Evolutionary conservation across 2,113 vertebrate species (phyloP), one percentile per base, ranked within the genome.

Genomic region (Sclerurus mexicanus): DNA sequence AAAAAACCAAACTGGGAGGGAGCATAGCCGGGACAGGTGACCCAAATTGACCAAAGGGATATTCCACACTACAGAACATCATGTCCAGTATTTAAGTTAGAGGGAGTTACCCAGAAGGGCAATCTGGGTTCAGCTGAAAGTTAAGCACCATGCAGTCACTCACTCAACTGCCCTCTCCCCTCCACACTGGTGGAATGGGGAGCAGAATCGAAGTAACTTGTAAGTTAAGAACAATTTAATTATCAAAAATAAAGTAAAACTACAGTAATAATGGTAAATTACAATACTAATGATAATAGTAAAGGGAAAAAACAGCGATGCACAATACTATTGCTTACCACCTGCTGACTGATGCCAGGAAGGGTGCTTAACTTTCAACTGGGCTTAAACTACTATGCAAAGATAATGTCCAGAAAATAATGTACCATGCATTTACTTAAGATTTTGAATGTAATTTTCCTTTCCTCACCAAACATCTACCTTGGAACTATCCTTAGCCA

Each of bases 81-180:
- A 39, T 53, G 7, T 24, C 16, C 53, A 25, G 7, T 40, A 22
- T 46, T 21, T 25, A 68, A 82, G n/a, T 7, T 30, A 7, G 10
- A 28, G 12, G 6, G 2, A 67, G 1, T 2, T 14, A 39, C 24
- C 23, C 1, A 0, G 13, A 40, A 68, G 9, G 3, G 5, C 9
- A 3, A 3, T 40, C 10, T 18, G 11, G 11, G 30, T 5, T 46
- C 5, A 0, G n/a, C n/a, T n/a, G n/a, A n/a, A n/a, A n/a, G n/a
- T n/a, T n/a, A n/a, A n/a, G n/a, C n/a, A n/a, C n/a, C n/a, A n/a
- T n/a, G n/a, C n/a, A n/a, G n/a, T n/a, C n/a, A n/a, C n/a, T n/a
- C n/a, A n/a, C n/a, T n/a, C n/a, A n/a, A n/a, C n/a, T n/a, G n/a
- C n/a, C n/a, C n/a, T n/a, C n/a, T n/a, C n/a, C n/a, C n/a, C n/a